Percentiles rank a stretch among this genome's conserved stretches.
Evolutionary conservation across 2,888 invertebrate species (phyloP).

Genomic region (Aethes cnicana): DNA sequence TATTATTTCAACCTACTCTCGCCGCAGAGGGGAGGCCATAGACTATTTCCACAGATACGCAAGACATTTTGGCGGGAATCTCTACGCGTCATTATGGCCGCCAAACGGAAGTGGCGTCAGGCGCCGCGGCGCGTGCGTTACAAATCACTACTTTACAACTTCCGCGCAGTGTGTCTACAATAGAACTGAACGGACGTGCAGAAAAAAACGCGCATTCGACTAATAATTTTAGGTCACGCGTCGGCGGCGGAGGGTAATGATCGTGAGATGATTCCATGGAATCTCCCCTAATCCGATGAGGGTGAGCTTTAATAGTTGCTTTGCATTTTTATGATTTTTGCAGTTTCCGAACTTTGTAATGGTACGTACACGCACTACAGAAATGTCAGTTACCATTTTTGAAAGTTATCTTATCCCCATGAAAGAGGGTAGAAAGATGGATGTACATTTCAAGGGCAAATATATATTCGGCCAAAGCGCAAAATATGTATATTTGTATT

Average conservation of each 20-base stretch:
- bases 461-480: too few species aligned
- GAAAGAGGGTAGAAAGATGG: too few species aligned
- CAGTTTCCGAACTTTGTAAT: slow-evolving; percentile 12
- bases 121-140: slow-evolving; percentile 81
- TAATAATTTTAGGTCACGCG: slow-evolving; percentile 75
- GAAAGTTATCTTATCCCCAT: too few species aligned
- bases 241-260: slow-evolving; percentile 65
- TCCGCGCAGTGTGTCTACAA: slow-evolving; percentile 66
- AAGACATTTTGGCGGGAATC: slow-evolving; percentile 45
- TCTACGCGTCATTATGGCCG: slow-evolving; percentile 70
- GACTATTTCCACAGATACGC: slow-evolving; percentile 31
- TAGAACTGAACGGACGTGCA: slow-evolving; percentile 60
- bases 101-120: slow-evolving; percentile 72
- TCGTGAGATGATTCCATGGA: slow-evolving; percentile 77
- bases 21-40: slow-evolving; percentile 12
- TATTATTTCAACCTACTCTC: not conserved
- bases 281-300: slow-evolving; percentile 59
- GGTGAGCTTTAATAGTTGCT: slow-evolving; percentile 10
- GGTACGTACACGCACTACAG: too few species aligned
- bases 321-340: slow-evolving; percentile 26
- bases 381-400: too few species aligned
- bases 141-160: slow-evolving; percentile 83
- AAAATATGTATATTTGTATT: too few species aligned
- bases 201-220: slow-evolving; percentile 52
- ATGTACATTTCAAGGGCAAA: too few species aligned